phyloP scores from a whole-genome alignment of 2,113 vertebrate species.

The Amphiprion ocellaris region DNA sequence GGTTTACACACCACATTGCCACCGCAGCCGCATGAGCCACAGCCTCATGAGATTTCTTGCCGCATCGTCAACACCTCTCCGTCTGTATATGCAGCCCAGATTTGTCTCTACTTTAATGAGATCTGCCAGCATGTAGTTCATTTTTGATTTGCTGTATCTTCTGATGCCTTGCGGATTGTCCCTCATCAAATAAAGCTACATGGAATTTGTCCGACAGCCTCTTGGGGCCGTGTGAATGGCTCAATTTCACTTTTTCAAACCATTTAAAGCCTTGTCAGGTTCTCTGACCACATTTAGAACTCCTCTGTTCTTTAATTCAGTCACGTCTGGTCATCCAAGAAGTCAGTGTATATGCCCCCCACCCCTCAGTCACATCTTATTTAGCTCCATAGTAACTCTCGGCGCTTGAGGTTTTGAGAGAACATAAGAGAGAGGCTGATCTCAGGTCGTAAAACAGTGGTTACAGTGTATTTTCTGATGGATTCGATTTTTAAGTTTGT shows the following conservation, averaged over 20 bases:
- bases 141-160: conserved; percentile 34
- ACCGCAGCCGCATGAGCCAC: conserved; percentile 51
- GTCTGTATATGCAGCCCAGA: conserved; percentile 36
- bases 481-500: conserved; percentile 35
- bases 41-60: conserved; percentile 50
- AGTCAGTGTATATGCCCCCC: conserved; percentile 34
- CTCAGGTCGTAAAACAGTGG: conserved; percentile 20
- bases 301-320: conserved; percentile 37
- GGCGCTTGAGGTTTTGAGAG: conserved; percentile 32
- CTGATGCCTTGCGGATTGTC: conserved; percentile 18
- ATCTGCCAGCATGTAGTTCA: conserved; percentile 30
- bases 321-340: conserved; percentile 58
- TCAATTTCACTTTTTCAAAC: conserved; percentile 39
- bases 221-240: conserved; percentile 7
- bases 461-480: conserved; percentile 40
- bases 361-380: conserved; percentile 49
- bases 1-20: conserved; percentile 40
- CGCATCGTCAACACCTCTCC: conserved; percentile 58
- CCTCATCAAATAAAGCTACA: conserved; percentile 14
- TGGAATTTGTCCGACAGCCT: conserved; percentile 27
- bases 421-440: conserved; percentile 38
- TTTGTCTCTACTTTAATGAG: conserved; percentile 24
- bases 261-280: conserved; percentile 35
- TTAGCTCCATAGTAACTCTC: conserved; percentile 44
- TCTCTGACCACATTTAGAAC: conserved; percentile 39